Base-by-base conservation (phyloP, 2,888 invertebrate genomes). In the Trachelus troglodyta region DNA sequence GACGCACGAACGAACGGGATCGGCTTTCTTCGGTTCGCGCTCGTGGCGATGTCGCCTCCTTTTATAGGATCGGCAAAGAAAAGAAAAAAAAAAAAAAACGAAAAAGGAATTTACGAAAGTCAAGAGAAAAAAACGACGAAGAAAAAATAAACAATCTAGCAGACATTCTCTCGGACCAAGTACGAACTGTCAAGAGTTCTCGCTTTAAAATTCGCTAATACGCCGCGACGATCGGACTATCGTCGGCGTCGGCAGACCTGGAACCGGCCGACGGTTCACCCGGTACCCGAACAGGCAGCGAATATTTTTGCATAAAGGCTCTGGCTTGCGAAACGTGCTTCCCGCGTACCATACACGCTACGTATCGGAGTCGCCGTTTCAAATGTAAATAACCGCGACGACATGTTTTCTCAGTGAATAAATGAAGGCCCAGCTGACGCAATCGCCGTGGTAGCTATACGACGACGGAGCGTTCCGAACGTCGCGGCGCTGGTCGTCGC, bases 351-450 rank as follows among this genome's bases (percentile, higher is more conserved):
- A 1, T 40, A 40, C 15, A 6, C 15, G 40, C 40, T 6, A 40
- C 15, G 15, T 40, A 40, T 40, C 40, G 40, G 15, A 40, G 40
- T 40, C 40, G 69, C 69, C 76, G 78, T 83, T 84, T 79, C 81
- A 82, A 85, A 84, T 84, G 84, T 83, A 85, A 86, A 83, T 84
- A 84, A 40, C 40, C 37, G 74, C 82, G 69, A 74, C 77, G 79
- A 68, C 78, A 75, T 81, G 80, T 84, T 84, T 79, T 82, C 81
- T 79, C 83, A 81, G 79, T 82, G 81, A 84, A 83, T 84, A 83
- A 86, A 84, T 80, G 82, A 85, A 84, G 80, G 75, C 80, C 76
- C 76, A 79, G 69, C 71, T 75, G 84, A 84, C 82, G 78, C 81
- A 79, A 84, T 84, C 79, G 81, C 75, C 12, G 0, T 35, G 35